Evolutionary conservation across 2,888 invertebrate species (phyloP).

Genomic region (Mesoligia furuncula): DNA sequence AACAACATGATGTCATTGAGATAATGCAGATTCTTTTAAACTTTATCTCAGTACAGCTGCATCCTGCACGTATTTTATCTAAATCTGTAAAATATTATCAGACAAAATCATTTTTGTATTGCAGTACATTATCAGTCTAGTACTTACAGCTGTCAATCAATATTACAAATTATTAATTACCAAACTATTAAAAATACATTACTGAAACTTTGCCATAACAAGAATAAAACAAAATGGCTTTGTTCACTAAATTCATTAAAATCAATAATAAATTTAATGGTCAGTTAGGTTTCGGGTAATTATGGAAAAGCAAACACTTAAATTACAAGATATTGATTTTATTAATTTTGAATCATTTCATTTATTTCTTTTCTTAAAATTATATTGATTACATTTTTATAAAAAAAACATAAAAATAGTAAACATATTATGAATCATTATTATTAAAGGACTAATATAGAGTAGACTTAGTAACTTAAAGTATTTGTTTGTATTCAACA

Average conservation of each 20-base stretch:
- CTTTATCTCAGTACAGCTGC: slow-evolving; percentile 14
- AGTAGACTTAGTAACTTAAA: neutral
- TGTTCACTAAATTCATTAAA: neutral
- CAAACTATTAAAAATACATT: neutral
- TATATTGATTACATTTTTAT: too few relatives aligned
- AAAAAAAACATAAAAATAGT: too few relatives aligned
- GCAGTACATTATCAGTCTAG: neutral
- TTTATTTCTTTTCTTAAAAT: too few relatives aligned
- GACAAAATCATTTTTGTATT: slow-evolving; percentile 25
- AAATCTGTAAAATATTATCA: slow-evolving; percentile 26
- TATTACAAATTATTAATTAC: neutral
- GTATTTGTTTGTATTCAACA: neutral
- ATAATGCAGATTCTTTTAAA: slow-evolving; percentile 5
- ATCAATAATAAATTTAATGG: neutral
- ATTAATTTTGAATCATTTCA: too few relatives aligned
- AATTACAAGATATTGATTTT: neutral
- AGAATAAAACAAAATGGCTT: neutral
- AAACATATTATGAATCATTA: neutral
- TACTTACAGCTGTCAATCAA: neutral
- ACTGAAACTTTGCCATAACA: neutral
- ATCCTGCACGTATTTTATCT: slow-evolving; percentile 40
- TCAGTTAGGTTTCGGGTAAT: neutral
- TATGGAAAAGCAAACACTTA: neutral
- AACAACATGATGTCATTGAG: neutral
- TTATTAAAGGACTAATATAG: neutral